Conservation (phyloP, 2,888 invertebrate species). For the Aphodius sticticus region DNA sequence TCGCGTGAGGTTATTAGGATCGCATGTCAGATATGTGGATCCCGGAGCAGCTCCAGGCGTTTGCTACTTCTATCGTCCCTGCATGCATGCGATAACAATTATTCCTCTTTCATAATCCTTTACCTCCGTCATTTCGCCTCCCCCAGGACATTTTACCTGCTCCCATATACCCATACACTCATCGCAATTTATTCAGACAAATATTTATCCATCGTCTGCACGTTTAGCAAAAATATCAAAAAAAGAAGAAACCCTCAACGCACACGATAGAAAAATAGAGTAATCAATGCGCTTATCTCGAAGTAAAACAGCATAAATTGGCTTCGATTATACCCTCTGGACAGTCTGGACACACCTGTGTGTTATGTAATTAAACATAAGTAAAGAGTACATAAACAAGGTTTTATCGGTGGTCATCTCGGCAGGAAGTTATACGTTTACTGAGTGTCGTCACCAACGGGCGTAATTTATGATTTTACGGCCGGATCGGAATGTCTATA, state of each 20-base stretch:
- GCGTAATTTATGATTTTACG: slow-evolving; percentile 14
- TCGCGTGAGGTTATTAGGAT: slow-evolving; percentile 44
- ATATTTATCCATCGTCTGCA: not conserved
- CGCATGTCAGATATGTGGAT: slow-evolving; percentile 42
- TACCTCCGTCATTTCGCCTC: slow-evolving; percentile 49
- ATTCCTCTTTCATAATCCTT: slow-evolving; percentile 49
- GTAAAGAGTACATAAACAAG: slow-evolving; percentile 23
- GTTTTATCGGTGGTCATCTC: slow-evolving; percentile 27
- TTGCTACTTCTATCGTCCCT: slow-evolving; percentile 53
- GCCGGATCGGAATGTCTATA: not conserved
- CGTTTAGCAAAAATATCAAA: not conserved
- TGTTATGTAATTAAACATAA: slow-evolving; percentile 23
- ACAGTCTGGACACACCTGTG: slow-evolving; percentile 16
- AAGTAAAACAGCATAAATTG: slow-evolving; percentile 9
- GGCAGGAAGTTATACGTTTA: slow-evolving; percentile 37
- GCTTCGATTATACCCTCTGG: slow-evolving; percentile 14
- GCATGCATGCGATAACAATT: slow-evolving; percentile 52
- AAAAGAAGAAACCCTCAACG: not conserved
- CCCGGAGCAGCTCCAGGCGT: slow-evolving; percentile 46
- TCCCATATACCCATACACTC: not conserved
- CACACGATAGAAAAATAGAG: not conserved
- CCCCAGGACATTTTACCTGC: slow-evolving; percentile 27
- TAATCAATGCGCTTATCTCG: not conserved
- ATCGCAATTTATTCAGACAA: not conserved
- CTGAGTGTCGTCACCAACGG: slow-evolving; percentile 32